phyloP scores from a whole-genome alignment of 2,113 vertebrate genomes.

The Ceyx margarethae region DNA sequence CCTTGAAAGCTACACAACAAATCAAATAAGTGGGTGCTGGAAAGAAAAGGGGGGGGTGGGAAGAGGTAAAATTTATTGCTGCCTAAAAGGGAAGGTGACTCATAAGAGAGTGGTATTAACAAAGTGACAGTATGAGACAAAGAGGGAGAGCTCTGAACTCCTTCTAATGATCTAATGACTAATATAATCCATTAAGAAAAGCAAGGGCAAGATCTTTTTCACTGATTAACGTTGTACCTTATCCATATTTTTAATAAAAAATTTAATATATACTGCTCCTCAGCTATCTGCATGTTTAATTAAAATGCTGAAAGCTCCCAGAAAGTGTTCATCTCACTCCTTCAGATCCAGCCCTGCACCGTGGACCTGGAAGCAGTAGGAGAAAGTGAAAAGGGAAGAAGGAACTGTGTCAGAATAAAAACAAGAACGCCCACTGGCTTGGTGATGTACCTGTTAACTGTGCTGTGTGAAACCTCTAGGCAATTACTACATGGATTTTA shows the following conservation, averaged over 20 bases:
- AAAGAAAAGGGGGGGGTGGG: not conserved
- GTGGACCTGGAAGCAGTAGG: not conserved
- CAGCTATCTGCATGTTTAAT: constrained; percentile 65
- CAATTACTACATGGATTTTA: not conserved
- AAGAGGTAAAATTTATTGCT: constrained; percentile 62
- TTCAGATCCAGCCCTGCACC: not conserved
- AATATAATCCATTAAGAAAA: constrained; percentile 74
- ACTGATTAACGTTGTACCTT: constrained; percentile 67
- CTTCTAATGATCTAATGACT: constrained; percentile 72
- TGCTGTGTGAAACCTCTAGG: not conserved
- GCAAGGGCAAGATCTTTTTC: constrained; percentile 67
- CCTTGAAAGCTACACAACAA: constrained; percentile 67
- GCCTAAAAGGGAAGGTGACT: constrained; percentile 73
- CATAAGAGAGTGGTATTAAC: constrained; percentile 60
- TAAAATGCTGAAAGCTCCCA: constrained; percentile 61
- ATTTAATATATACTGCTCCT: constrained; percentile 62
- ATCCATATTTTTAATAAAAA: constrained; percentile 71
- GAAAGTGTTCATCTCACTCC: constrained; percentile 13
- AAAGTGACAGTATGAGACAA: constrained; percentile 57
- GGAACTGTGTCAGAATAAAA: not conserved
- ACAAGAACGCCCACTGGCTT: not conserved
- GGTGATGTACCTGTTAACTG: not conserved
- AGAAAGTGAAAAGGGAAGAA: not conserved
- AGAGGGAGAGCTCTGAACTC: constrained; percentile 43
- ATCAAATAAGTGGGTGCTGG: constrained; percentile 43